Conservation (phyloP, 2,797 vertebrate species). For the Bufotes viridis region DNA sequence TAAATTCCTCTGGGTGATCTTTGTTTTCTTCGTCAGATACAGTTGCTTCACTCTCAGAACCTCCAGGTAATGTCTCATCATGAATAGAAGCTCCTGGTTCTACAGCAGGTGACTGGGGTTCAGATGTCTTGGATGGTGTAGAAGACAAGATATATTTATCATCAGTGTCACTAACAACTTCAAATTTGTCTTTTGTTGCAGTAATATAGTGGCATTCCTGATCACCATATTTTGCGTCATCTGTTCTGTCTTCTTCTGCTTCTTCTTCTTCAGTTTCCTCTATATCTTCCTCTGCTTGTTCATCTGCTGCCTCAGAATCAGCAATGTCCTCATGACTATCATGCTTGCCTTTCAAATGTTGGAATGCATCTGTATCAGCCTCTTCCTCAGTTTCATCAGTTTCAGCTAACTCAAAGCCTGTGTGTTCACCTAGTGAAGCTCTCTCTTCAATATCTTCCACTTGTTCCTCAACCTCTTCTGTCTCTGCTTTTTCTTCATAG, state of each 20-base stretch:
- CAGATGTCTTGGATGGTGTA: constrained; percentile 77
- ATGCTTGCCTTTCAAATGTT: constrained; percentile 62
- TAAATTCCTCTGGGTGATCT: constrained; percentile 87
- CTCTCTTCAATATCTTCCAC: constrained; percentile 74
- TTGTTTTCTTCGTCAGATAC: constrained; percentile 91
- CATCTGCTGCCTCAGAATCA: constrained; percentile 71
- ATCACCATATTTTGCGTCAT: constrained; percentile 72
- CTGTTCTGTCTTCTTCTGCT: constrained; percentile 73
- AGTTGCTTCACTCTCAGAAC: constrained; percentile 84
- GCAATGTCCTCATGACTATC: constrained; percentile 70
- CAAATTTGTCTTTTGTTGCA: constrained; percentile 77
- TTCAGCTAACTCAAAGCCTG: constrained; percentile 60
- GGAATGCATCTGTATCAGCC: constrained; percentile 64
- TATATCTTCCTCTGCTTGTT: constrained; percentile 73
- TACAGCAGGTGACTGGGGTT: constrained; percentile 80
- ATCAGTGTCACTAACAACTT: constrained; percentile 68
- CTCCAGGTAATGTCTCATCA: constrained; percentile 84
- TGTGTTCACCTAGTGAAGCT: constrained; percentile 60
- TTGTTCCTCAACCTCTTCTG: constrained; percentile 86
- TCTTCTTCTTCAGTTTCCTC: constrained; percentile 74
- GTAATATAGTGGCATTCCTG: constrained; percentile 75
- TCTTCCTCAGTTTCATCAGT: constrained; percentile 66
- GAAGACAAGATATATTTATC: constrained; percentile 73
- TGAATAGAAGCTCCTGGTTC: constrained; percentile 83
- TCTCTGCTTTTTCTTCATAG: constrained; percentile 93